Percentiles rank a stretch among this genome's conserved stretches.
phyloP scores from a whole-genome alignment of 92 coral and sea anemone genomes.

The Pocillopora meandrina region DNA sequence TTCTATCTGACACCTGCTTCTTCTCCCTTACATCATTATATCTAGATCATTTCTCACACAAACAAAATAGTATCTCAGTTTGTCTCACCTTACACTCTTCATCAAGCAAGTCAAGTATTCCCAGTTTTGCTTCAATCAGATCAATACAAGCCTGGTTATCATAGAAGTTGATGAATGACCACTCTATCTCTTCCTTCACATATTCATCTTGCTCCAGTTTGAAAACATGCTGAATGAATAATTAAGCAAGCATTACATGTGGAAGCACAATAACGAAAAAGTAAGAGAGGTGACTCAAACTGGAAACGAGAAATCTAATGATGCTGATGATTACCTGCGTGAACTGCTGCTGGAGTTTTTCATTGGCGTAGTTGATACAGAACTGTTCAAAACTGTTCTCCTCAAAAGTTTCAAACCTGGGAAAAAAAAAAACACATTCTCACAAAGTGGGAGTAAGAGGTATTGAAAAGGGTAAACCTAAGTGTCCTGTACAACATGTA shows the following conservation, averaged over 20 bases:
- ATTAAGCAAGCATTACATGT: not conserved
- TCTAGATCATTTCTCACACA: not conserved
- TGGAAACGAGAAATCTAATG: too few species aligned
- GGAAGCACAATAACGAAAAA: not conserved
- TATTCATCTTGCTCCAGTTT: slow-evolving; percentile 98
- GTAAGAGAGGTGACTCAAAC: not conserved
- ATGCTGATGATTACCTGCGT: slow-evolving; percentile 69
- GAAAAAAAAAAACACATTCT: slow-evolving; percentile 10
- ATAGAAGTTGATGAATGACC: slow-evolving; percentile 96
- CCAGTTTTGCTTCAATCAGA: slow-evolving; percentile 92
- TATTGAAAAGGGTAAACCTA: too few species aligned
- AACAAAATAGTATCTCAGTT: not conserved
- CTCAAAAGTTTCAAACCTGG: slow-evolving; percentile 96
- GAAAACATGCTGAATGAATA: slow-evolving; percentile 84
- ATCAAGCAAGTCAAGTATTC: slow-evolving; percentile 92
- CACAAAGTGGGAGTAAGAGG: not conserved
- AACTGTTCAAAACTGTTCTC: slow-evolving; percentile 98
- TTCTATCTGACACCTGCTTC: not conserved
- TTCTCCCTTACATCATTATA: not conserved
- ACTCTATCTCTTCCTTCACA: slow-evolving; percentile 89
- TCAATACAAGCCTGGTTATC: slow-evolving; percentile 99
- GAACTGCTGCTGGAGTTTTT: slow-evolving; percentile 97
- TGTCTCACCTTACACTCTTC: slow-evolving; percentile 94
- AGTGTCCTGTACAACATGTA: too few species aligned
- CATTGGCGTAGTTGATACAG: slow-evolving; percentile 97